phyloP scores from a whole-genome alignment of 1,140 invertebrate genomes.

The Xylocopa sonorina region DNA sequence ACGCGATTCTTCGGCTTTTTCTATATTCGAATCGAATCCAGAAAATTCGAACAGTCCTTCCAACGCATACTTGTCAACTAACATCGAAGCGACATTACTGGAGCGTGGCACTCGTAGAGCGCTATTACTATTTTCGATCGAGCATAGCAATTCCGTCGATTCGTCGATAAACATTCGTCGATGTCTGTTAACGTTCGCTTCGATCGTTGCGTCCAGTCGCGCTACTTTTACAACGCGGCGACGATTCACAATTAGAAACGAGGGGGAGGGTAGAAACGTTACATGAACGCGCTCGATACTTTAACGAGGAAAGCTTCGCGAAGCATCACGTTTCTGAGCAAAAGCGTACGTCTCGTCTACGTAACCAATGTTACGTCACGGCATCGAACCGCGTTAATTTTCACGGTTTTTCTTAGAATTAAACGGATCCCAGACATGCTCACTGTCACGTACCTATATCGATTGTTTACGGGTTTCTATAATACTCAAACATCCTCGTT shows the following conservation, averaged over 20 bases:
- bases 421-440: neutral
- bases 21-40: no score
- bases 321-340: slow-evolving; percentile 3
- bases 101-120: no score
- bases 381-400: slow-evolving; percentile 32
- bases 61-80: no score
- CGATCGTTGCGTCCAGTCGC: neutral
- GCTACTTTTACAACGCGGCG: neutral
- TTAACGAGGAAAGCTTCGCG: neutral
- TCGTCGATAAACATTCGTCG: no score
- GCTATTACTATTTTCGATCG: no score
- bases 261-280: neutral
- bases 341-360: slow-evolving; percentile 16
- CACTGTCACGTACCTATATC: slow-evolving; percentile 9
- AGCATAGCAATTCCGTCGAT: no score
- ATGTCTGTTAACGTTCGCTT: no score
- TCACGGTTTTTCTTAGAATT: slow-evolving; percentile 33
- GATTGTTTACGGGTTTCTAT: neutral
- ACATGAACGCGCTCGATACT: neutral
- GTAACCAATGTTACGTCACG: slow-evolving; percentile 45
- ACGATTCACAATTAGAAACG: neutral
- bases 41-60: no score
- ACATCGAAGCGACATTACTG: neutral
- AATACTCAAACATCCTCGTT: neutral
- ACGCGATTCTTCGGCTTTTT: neutral